phyloP scores from a whole-genome alignment of 2,888 invertebrate species.

The Agrochola lychnidis region DNA sequence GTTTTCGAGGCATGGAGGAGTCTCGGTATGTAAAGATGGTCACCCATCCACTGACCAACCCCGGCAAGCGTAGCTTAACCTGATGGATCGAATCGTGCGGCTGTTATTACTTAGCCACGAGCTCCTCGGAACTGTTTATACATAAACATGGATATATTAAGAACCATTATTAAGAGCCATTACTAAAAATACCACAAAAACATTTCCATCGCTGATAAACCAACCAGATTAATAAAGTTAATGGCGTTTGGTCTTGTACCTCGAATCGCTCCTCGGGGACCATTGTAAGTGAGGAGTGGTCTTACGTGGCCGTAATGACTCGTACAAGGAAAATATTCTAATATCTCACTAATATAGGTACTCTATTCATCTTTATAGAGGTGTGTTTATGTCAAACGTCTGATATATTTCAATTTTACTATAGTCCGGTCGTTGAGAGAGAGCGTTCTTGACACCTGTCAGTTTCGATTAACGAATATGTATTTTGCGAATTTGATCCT shows the following conservation, averaged over 20 bases:
- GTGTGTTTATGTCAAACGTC: neutral
- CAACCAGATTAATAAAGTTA: slow-evolving; percentile 52
- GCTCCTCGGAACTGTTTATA: too few species aligned
- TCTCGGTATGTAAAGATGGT: too few species aligned
- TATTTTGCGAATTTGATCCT: too few species aligned
- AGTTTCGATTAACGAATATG: too few species aligned
- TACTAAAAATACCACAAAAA: neutral
- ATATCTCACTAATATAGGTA: slow-evolving; percentile 6
- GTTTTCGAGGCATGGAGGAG: too few species aligned
- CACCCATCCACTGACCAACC: too few species aligned
- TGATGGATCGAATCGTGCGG: too few species aligned
- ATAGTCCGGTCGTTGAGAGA: too few species aligned
- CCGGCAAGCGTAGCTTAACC: too few species aligned
- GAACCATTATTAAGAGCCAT: neutral
- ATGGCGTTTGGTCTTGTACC: slow-evolving; percentile 43
- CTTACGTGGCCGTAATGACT: slow-evolving; percentile 43
- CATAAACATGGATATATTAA: too few species aligned
- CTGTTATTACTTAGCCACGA: too few species aligned
- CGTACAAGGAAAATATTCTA: slow-evolving; percentile 49
- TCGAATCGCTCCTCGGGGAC: slow-evolving; percentile 44
- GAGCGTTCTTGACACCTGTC: too few species aligned
- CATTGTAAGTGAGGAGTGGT: slow-evolving; percentile 28
- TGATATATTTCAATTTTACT: neutral
- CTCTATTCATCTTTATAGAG: slow-evolving; percentile 1
- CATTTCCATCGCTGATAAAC: slow-evolving; percentile 6